phyloP scores from a whole-genome alignment of 64 coral and sea anemone species.

The Orbicella faveolata region DNA sequence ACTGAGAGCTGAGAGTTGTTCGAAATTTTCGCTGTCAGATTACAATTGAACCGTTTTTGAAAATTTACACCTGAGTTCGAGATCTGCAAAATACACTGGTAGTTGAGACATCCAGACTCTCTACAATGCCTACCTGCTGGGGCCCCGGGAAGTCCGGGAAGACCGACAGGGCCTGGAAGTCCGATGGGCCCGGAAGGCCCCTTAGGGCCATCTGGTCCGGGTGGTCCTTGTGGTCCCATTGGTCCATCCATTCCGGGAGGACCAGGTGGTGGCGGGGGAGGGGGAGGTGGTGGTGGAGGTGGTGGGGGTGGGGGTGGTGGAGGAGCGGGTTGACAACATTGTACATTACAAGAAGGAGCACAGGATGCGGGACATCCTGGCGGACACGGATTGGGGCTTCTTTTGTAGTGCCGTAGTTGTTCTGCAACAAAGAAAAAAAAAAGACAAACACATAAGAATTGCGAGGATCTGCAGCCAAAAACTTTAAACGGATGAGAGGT shows the following conservation, averaged over 20 bases:
- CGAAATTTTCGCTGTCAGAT: no score
- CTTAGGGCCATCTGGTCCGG: slow-evolving; percentile 88
- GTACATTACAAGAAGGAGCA: slow-evolving; percentile 36
- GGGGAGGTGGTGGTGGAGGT: slow-evolving; percentile 68
- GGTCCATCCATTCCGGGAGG: slow-evolving; percentile 88
- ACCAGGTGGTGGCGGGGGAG: slow-evolving; percentile 74
- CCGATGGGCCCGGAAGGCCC: slow-evolving; percentile 77
- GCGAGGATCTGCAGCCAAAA: background rate
- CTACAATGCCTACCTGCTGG: slow-evolving; percentile 53
- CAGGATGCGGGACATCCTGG: slow-evolving; percentile 38
- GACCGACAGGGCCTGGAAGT: slow-evolving; percentile 71
- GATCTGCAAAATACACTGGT: no score
- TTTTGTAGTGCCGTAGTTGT: slow-evolving; percentile 38
- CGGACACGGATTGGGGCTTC: slow-evolving; percentile 67
- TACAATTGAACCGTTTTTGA: no score
- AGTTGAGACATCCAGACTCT: no score
- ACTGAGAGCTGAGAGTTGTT: no score
- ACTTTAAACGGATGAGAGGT: no score
- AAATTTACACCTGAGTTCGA: no score
- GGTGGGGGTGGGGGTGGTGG: slow-evolving; percentile 64
- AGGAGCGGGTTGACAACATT: slow-evolving; percentile 35
- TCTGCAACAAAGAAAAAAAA: background rate
- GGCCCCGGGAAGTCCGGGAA: slow-evolving; percentile 78
- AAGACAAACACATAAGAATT: background rate
- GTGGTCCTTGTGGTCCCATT: slow-evolving; percentile 73